Percentiles rank a stretch among this genome's conserved stretches.
Evolutionary conservation across 2,113 vertebrate genomes (phyloP).

Genomic region (Carassius auratus): DNA sequence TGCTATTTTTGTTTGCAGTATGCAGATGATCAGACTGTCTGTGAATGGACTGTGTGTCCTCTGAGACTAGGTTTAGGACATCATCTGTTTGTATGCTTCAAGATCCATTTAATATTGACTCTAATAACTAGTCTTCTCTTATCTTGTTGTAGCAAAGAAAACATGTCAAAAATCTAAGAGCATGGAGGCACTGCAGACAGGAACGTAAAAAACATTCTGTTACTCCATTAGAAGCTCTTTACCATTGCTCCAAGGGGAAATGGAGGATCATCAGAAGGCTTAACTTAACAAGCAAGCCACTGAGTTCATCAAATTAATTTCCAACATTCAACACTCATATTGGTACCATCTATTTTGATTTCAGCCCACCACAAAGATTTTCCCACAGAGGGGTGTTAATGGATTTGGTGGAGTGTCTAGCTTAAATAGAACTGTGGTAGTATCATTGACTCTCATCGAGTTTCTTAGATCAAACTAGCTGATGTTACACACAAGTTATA

Average conservation of each 20-base stretch:
- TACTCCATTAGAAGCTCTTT: not conserved
- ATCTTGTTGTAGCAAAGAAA: constrained; percentile 15
- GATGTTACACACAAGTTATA: constrained; percentile 15
- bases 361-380: constrained; percentile 16
- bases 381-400: not conserved
- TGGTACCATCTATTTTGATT: constrained; percentile 42
- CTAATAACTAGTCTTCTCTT: not conserved
- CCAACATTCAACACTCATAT: constrained; percentile 32
- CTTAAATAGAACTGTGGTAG: not conserved
- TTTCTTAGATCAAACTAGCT: constrained; percentile 13
- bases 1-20: not conserved
- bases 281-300: constrained; percentile 12
- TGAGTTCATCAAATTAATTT: constrained; percentile 50
- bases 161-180: not conserved
- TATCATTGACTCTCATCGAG: not conserved
- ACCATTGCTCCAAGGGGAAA: constrained; percentile 1
- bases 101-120: not conserved
- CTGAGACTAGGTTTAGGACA: not conserved
- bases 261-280: constrained; percentile 26
- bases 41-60: not conserved
- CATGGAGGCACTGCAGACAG: not conserved
- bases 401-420: not conserved
- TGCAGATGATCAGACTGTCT: not conserved
- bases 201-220: not conserved
- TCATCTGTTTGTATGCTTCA: constrained; percentile 7